Percentiles rank a stretch among this genome's conserved stretches.
phyloP scores from a whole-genome alignment of 2,113 vertebrate species.

The Nothobranchius furzeri region DNA sequence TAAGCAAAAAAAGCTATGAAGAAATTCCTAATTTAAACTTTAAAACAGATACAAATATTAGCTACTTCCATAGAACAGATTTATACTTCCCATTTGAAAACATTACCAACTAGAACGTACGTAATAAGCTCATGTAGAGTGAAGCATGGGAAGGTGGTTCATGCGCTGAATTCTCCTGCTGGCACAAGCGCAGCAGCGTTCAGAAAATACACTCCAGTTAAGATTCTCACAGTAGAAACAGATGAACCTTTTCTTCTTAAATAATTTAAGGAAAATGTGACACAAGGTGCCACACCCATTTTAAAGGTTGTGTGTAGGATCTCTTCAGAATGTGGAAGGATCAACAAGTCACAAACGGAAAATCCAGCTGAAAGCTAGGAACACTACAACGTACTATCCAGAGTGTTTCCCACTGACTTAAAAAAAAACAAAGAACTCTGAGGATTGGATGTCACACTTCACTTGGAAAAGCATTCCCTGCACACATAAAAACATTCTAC shows the following conservation, averaged over 20 bases:
- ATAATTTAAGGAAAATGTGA: constrained; percentile 15
- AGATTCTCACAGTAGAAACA: constrained; percentile 24
- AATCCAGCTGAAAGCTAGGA: neutral
- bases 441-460: constrained; percentile 21
- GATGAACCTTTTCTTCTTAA: constrained; percentile 1
- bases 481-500: neutral
- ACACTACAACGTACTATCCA: constrained; percentile 6
- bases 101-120: neutral
- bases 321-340: constrained; percentile 50
- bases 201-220: neutral
- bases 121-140: too few species aligned
- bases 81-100: constrained; percentile 10
- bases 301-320: constrained; percentile 10
- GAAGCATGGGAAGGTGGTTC: neutral
- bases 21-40: neutral
- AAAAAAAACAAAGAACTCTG: constrained; percentile 16
- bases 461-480: constrained; percentile 1
- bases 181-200: neutral
- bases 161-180: neutral
- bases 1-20: too few species aligned
- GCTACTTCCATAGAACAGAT: neutral
- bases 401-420: constrained; percentile 5
- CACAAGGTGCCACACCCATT: constrained; percentile 37
- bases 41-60: neutral
- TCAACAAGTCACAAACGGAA: constrained; percentile 20